Evolutionary conservation across 2,113 vertebrate species (phyloP).

Genomic region (Sinocyclocheilus maitianheensis): DNA sequence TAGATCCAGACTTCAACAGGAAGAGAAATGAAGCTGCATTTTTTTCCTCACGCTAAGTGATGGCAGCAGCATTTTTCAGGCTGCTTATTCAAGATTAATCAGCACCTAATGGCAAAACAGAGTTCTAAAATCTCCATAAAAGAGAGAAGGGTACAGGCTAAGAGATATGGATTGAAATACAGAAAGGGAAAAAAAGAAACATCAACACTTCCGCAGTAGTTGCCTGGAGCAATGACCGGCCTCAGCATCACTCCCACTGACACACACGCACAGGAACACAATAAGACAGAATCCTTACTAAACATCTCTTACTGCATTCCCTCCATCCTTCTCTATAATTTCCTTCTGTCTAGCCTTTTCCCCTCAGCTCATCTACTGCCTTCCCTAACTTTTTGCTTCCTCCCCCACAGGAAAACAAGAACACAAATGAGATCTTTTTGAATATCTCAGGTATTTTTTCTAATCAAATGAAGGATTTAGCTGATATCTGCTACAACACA

Average conservation of each 20-base stretch:
- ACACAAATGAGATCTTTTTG: neutral
- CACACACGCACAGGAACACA: neutral
- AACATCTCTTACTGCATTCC: constrained; percentile 1
- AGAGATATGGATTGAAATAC: constrained; percentile 19
- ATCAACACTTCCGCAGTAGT: constrained; percentile 3
- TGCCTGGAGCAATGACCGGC: constrained; percentile 34
- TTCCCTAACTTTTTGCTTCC: neutral
- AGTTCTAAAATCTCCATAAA: constrained; percentile 30
- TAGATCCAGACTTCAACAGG: constrained; percentile 11
- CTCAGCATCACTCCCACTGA: constrained; percentile 1
- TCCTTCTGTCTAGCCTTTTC: neutral
- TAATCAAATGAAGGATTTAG: neutral
- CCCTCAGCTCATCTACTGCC: neutral
- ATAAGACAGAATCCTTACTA: constrained; percentile 13
- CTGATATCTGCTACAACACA: neutral
- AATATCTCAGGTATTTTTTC: neutral
- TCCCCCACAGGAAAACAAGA: constrained; percentile 12
- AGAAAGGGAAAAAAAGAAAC: neutral
- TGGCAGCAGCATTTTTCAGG: constrained; percentile 37
- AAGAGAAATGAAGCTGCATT: constrained; percentile 27
- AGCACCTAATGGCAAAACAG: constrained; percentile 44
- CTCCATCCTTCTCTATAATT: neutral
- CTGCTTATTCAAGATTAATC: constrained; percentile 45
- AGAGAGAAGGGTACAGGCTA: constrained; percentile 2
- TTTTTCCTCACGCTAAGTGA: constrained; percentile 13